Base-by-base conservation (phyloP, 2,888 invertebrate genomes). In the Noctua fimbriata region DNA sequence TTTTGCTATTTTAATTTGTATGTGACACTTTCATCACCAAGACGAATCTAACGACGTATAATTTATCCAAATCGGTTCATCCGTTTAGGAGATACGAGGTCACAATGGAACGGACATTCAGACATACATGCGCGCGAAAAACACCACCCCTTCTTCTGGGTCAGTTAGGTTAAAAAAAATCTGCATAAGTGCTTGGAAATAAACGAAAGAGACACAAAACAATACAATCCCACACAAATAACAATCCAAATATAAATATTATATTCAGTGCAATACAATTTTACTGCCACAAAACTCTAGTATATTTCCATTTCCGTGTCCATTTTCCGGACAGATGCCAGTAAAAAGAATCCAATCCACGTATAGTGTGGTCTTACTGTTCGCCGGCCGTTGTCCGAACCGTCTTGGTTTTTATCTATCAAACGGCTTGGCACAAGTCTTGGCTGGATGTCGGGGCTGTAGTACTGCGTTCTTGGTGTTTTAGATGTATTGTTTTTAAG, bases 371-470 rank as follows among this genome's bases (percentile, higher is more conserved):
- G 36, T 72, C n/a, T 44, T 49, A 32, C 69, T 10, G 76, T 58
- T 60, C 82, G 70, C 24, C 63, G 41, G 58, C 18, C 81, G 75
- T 58, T 87, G 85, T 87, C 85, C 32, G 74, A 69, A 65, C 67
- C 58, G 74, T 58, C 55, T 67, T 44, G 66, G 78, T 87, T 86
- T 86, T 84, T 86, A 87, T 86, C 76, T 82, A 76, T 86, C 87
- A 86, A 86, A 83, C 66, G 78, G 67, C 76, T 83, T 83, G 87
- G 83, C 70, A 76, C 67, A 10, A 28, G 74, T 70, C 83, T 69
- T 41, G 49, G 67, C n/a, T n/a, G 12, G 7, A 28, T 41, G 60
- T 82, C 63, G n/a, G 67, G 55, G n/a, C 58, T 55, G 24, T 52
- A 72, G 66, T 70, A 47, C 18, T 79, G 32, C 55, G 21, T 52